A percentile compares a stretch with the other conserved stretches of the same genome.
These are phyloP conservation scores for Melanotaenia pygmaea DNA, from an alignment of 2,797 vertebrate species.

Conservation along the genomic window DNA sequence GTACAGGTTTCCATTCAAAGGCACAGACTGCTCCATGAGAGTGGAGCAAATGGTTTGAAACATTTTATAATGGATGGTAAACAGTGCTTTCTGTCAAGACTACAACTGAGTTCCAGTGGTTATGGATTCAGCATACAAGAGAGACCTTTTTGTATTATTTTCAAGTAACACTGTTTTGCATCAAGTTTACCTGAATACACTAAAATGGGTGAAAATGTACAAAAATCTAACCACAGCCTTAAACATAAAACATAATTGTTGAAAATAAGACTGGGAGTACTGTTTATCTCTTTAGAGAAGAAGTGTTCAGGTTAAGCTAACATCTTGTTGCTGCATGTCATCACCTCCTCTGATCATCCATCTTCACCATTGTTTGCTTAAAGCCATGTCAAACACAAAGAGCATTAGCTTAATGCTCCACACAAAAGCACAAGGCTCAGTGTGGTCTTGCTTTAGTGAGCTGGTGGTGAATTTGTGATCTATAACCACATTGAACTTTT, in stretches of 20 bases:
- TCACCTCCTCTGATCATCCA: constrained; percentile 23
- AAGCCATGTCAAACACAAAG: constrained; percentile 47
- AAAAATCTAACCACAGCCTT: background rate
- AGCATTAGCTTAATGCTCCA: constrained; percentile 29
- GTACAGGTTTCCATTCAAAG: background rate
- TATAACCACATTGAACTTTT: constrained; percentile 14
- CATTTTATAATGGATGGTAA: background rate
- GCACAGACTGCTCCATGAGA: background rate
- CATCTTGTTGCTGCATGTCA: constrained; percentile 30
- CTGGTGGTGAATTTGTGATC: constrained; percentile 28
- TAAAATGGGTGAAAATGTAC: background rate
- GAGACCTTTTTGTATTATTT: background rate
- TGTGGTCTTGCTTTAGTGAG: constrained; percentile 4
- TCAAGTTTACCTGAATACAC: background rate
- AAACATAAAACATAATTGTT: background rate
- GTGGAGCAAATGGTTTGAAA: background rate
- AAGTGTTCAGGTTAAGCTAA: constrained; percentile 21
- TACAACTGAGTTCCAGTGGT: background rate
- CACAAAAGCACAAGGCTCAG: constrained; percentile 17
- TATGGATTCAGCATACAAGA: background rate
- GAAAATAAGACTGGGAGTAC: background rate
- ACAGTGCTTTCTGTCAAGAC: background rate
- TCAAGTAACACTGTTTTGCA: background rate
- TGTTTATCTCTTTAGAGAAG: background rate
- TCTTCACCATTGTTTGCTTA: constrained; percentile 17